Conservation (phyloP, 2,113 vertebrate genomes). For the Sebastes fasciatus region DNA sequence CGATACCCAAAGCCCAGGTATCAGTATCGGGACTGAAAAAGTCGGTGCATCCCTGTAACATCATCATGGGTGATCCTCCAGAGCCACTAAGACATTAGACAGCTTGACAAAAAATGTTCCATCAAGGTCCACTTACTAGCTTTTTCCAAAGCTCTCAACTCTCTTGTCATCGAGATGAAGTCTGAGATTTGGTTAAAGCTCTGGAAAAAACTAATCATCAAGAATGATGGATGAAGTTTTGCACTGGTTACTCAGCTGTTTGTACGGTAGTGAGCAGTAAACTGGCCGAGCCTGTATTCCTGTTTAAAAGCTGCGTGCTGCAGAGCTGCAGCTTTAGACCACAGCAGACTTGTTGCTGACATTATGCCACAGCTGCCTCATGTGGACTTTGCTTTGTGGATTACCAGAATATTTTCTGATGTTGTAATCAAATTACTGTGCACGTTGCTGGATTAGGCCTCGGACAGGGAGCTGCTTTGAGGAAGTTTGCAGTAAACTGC, state of each 20-base stretch:
- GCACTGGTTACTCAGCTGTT: background rate
- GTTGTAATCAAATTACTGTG: slow-evolving; percentile 68
- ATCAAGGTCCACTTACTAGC: no score
- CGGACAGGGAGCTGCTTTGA: slow-evolving; percentile 45
- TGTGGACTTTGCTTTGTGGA: slow-evolving; percentile 70
- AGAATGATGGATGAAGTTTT: background rate
- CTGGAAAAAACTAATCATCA: background rate
- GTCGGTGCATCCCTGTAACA: background rate
- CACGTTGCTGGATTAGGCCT: slow-evolving; percentile 64
- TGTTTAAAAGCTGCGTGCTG: background rate
- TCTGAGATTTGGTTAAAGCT: slow-evolving; percentile 1
- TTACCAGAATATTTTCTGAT: slow-evolving; percentile 74
- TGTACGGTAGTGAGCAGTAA: slow-evolving; percentile 20
- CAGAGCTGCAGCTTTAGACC: slow-evolving; percentile 29
- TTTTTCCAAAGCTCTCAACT: background rate
- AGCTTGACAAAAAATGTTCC: no score
- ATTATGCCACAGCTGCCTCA: slow-evolving; percentile 63
- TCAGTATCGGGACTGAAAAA: no score
- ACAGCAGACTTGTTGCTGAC: slow-evolving; percentile 52
- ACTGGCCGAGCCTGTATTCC: background rate
- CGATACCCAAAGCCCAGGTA: no score
- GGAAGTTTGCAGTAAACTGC: slow-evolving; percentile 62
- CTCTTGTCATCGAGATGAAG: background rate
- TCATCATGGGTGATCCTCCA: background rate
- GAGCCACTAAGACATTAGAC: background rate